Conservation (phyloP, 64 coral and sea anemone species). For the Stichodactyla mertensii region DNA sequence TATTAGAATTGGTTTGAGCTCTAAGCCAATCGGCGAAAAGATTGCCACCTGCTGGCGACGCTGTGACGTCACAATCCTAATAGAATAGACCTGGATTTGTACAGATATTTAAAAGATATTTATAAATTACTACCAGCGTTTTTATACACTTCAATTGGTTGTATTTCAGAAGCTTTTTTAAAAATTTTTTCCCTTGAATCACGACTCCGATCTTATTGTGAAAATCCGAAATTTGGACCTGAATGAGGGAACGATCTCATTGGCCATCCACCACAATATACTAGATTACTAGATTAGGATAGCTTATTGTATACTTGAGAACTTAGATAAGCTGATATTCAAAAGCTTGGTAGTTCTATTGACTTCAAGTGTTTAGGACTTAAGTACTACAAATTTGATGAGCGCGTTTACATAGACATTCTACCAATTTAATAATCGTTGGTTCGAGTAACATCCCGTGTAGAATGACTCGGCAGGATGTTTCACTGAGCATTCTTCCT, state of each 20-base stretch:
- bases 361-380: not conserved
- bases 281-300: not conserved
- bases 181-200: not conserved
- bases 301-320: not conserved
- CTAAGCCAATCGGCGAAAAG: constrained; percentile 29
- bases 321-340: not conserved
- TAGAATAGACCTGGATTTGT: not conserved
- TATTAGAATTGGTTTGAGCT: constrained; percentile 16
- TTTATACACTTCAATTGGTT: not conserved
- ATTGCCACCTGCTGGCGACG: constrained; percentile 29
- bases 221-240: too few relatives aligned
- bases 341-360: not conserved
- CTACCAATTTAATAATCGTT: too few relatives aligned
- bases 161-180: not conserved
- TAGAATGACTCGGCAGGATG: not conserved
- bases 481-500: not conserved
- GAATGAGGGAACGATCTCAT: not conserved
- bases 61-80: constrained; percentile 16
- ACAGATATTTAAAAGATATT: not conserved
- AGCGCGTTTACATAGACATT: too few relatives aligned
- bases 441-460: too few relatives aligned
- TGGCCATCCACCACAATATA: not conserved
- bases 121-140: not conserved
- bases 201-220: too few relatives aligned
- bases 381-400: too few relatives aligned